Base-by-base conservation (phyloP, 2,888 invertebrate genomes). In the Crepidodera aurea region DNA sequence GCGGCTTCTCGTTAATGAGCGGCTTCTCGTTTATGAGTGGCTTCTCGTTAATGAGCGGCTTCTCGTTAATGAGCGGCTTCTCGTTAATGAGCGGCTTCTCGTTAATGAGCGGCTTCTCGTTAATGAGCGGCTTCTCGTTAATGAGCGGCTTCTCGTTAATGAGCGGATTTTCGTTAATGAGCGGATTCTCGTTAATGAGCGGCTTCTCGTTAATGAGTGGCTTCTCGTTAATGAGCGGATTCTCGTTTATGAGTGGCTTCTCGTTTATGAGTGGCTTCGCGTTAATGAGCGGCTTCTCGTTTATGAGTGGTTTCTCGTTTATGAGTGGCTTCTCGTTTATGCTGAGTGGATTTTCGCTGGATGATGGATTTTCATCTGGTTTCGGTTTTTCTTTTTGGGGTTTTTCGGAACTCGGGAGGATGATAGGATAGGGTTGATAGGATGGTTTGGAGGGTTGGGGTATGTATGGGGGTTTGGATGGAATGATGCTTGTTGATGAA, bases 401-500 rank as follows among this genome's bases (percentile, higher is more conserved):
- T 37, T 51, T 51, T 16, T 59, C 51, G 15, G 66, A 50, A 29
- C 29, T 53, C 2, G 61, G 58, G 1, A 8, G 10, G 1, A 59
- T n/a, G 6, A 57, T 40, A 12, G 56, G 64, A 19, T 53, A 56
- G 4, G 54, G 56, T 15, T 37, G 53, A 39, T 37, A 56, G 19
- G 46, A 15, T 16, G 63, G 50, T 60, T 62, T 60, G 10, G 48
- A n/a, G n/a, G n/a, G n/a, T n/a, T n/a, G n/a, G 1, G 51, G 51
- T 34, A 12, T 34, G 13, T 5, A 4, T 12, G 34, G n/a, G 7
- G 42, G n/a, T n/a, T n/a, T 12, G 2, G 7, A 12, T 44, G 60
- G 29, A 34, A 61, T 60, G 15, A 12, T 58, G 16, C 61, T 51
- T 22, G 39, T 48, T 60, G 60, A 51, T 50, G 62, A 34, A 13